Conservation (phyloP, 1,140 invertebrate genomes). For the Chironomus striatipennis region DNA sequence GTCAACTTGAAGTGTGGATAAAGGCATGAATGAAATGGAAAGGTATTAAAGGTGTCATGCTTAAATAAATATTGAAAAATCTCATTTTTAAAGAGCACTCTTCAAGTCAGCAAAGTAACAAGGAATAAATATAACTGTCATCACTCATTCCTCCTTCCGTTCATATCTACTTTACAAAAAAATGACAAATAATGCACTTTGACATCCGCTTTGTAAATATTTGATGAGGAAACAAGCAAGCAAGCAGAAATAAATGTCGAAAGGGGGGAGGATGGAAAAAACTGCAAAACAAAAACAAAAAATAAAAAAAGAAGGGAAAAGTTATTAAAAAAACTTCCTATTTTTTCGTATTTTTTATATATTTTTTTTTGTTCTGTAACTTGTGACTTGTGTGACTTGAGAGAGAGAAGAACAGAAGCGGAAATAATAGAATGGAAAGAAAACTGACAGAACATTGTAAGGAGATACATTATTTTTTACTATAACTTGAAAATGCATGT, state of each 20-base stretch:
- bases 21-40: not conserved
- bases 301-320: not conserved
- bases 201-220: constrained; percentile 18
- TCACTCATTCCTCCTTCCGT: not conserved
- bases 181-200: constrained; percentile 22
- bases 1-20: too few species aligned
- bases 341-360: not conserved
- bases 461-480: too few species aligned
- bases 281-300: too few species aligned
- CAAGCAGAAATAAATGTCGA: too few species aligned
- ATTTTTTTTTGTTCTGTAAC: constrained; percentile 1
- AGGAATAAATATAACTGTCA: not conserved
- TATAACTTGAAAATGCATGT: not conserved
- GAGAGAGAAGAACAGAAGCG: not conserved
- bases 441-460: not conserved
- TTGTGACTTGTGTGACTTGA: constrained; percentile 6
- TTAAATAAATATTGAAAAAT: constrained; percentile 10
- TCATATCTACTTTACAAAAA: not conserved
- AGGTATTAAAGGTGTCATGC: not conserved
- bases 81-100: not conserved
- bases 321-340: constrained; percentile 22
- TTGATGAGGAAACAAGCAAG: not conserved
- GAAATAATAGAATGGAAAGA: constrained; percentile 10
- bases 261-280: too few species aligned
- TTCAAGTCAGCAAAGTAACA: not conserved